phyloP scores from a whole-genome alignment of 2,888 invertebrate species.

The Himalopsyche japonica region DNA sequence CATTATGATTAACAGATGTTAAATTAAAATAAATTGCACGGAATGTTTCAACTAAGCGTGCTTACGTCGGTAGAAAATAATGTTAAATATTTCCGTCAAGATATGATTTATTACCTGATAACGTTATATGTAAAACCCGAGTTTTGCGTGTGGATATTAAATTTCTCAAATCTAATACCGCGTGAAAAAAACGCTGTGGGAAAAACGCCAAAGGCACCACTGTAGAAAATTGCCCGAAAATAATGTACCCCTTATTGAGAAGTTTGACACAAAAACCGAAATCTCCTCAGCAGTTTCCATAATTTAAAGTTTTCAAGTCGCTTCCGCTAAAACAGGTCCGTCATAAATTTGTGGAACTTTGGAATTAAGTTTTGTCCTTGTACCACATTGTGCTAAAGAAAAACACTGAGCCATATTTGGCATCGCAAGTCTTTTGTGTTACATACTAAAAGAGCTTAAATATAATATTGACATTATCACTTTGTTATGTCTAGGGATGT shows the following conservation, averaged over 20 bases:
- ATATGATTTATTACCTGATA: not conserved
- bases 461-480: too few species aligned
- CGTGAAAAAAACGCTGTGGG: not conserved
- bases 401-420: not conserved
- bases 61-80: not conserved
- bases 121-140: not conserved
- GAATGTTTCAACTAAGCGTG: too few species aligned
- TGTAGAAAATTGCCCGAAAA: not conserved
- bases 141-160: not conserved
- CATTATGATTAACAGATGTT: too few species aligned
- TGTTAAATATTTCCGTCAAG: not conserved
- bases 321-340: not conserved
- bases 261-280: not conserved
- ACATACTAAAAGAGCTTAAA: too few species aligned
- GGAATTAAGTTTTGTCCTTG: not conserved
- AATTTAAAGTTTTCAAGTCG: not conserved
- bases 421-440: not conserved
- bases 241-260: not conserved
- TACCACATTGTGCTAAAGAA: not conserved
- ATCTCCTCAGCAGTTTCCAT: not conserved
- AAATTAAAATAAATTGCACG: too few species aligned
- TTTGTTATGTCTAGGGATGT: too few species aligned
- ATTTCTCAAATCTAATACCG: not conserved
- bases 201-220: not conserved
- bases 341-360: not conserved